These are phyloP conservation scores for Endotricha flammealis DNA, from an alignment of 2,888 invertebrate species.

Conservation along the genomic window DNA sequence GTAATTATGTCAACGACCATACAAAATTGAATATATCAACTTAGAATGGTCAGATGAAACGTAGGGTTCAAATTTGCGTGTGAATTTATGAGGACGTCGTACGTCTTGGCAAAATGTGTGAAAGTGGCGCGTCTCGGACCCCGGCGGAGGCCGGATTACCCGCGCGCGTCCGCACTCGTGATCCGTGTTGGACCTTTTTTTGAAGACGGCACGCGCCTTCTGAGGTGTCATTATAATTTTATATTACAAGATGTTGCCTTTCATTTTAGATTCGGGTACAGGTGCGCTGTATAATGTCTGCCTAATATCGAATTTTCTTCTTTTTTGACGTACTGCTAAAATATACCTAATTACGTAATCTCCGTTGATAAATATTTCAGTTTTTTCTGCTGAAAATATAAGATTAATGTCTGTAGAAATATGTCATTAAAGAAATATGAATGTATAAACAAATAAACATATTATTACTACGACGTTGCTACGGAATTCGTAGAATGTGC, in stretches of 20 bases:
- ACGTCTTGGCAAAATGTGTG: constrained; percentile 45
- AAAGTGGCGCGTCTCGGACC: constrained; percentile 28
- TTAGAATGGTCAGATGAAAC: constrained; percentile 21
- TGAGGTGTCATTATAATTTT: constrained; percentile 22
- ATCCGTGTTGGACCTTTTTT: constrained; percentile 28
- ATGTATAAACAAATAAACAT: too few relatives aligned
- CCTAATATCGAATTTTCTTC: background rate
- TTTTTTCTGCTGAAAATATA: too few relatives aligned
- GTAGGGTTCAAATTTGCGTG: constrained; percentile 49
- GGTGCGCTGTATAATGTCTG: constrained; percentile 20
- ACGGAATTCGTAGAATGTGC: too few relatives aligned
- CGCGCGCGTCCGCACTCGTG: constrained; percentile 18
- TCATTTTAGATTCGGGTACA: constrained; percentile 20
- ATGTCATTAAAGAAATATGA: too few relatives aligned
- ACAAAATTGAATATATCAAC: background rate
- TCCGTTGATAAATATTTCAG: too few relatives aligned
- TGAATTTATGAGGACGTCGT: constrained; percentile 57
- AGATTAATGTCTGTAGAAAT: too few relatives aligned
- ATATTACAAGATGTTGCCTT: constrained; percentile 23
- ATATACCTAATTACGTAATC: too few relatives aligned
- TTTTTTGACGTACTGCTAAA: too few relatives aligned
- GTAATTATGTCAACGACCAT: background rate
- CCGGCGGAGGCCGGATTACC: constrained; percentile 6
- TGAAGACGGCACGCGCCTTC: constrained; percentile 14
- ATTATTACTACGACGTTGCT: constrained; percentile 3